Evolutionary conservation across 92 coral and sea anemone species (phyloP).

Genomic region (Palythoa grandiflora): DNA sequence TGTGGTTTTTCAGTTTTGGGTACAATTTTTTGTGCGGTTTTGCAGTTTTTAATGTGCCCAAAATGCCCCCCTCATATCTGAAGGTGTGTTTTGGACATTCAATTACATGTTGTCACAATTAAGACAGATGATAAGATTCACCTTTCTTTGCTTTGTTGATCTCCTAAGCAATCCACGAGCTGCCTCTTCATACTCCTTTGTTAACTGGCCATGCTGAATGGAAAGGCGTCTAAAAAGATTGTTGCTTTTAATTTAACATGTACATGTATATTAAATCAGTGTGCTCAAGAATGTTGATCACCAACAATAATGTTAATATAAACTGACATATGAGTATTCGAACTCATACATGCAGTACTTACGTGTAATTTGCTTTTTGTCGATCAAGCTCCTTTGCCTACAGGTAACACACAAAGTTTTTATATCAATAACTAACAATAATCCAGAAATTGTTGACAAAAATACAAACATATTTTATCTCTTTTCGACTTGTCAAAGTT

Average conservation of each 20-base stretch:
- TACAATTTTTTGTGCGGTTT: too few species aligned
- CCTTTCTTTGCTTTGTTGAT: conserved; percentile 87
- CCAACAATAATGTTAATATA: neutral
- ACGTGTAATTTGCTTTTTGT: conserved; percentile 39
- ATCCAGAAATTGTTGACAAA: too few species aligned
- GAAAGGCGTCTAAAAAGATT: conserved; percentile 67
- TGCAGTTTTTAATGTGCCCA: too few species aligned
- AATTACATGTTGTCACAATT: too few species aligned
- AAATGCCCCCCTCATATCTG: too few species aligned
- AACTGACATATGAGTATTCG: neutral
- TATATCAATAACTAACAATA: too few species aligned
- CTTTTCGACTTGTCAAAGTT: neutral
- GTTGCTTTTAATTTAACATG: too few species aligned
- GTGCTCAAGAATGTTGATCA: too few species aligned
- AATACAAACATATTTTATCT: too few species aligned
- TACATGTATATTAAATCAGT: too few species aligned
- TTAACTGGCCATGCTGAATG: conserved; percentile 75
- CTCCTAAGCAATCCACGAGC: conserved; percentile 86
- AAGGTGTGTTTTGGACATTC: too few species aligned
- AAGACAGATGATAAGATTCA: neutral
- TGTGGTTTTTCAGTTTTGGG: too few species aligned
- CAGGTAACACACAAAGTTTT: neutral
- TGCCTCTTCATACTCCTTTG: conserved; percentile 91
- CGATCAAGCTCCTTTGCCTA: conserved; percentile 43
- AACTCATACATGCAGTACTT: neutral